phyloP scores from a whole-genome alignment of 1,140 invertebrate genomes.

The Anastrepha ludens region DNA sequence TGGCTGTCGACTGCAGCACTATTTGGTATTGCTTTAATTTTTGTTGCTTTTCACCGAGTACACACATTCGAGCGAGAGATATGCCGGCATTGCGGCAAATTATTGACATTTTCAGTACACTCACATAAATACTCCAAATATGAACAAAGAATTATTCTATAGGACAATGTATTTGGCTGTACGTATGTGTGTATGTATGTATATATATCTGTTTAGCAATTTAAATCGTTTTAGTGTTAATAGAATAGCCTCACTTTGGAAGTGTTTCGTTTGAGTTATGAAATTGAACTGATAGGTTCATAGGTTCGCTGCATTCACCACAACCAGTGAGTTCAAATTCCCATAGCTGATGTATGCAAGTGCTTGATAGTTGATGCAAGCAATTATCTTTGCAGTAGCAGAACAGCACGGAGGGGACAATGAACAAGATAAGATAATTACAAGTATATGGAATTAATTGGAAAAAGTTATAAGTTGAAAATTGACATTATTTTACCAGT shows the following conservation, averaged over 20 bases:
- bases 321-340: no score
- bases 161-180: no score
- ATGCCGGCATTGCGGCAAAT: not conserved
- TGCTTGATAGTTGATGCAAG: no score
- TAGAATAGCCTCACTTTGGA: not conserved
- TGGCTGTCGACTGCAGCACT: not conserved
- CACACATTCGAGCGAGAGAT: not conserved
- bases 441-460: no score
- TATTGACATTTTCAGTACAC: not conserved
- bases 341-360: conserved; percentile 41
- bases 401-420: no score
- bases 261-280: not conserved
- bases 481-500: no score
- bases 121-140: not conserved
- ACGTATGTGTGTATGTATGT: no score
- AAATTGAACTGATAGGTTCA: not conserved
- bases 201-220: not conserved
- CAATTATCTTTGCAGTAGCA: no score
- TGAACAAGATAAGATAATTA: no score
- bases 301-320: no score
- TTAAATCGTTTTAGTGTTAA: not conserved
- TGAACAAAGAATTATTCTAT: not conserved
- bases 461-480: no score
- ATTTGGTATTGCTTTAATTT: not conserved
- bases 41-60: not conserved